Evolutionary conservation across 2,797 vertebrate species (phyloP).

Genomic region (Lepus oiostolus): DNA sequence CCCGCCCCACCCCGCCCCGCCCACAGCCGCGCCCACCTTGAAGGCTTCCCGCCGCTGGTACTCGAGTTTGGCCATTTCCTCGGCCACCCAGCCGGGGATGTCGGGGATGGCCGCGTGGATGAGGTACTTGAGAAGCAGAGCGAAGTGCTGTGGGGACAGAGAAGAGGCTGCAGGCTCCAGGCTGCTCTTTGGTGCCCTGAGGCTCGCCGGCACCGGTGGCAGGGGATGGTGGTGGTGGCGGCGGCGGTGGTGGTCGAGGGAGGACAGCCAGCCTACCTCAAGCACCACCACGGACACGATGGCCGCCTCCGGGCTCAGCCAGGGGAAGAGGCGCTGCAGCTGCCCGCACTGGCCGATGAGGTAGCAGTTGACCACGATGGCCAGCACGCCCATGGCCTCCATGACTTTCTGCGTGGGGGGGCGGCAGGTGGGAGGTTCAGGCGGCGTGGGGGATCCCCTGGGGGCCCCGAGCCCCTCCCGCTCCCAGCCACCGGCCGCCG

Average conservation of each 20-base stretch:
- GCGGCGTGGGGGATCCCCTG: not conserved
- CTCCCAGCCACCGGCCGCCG: constrained; percentile 85
- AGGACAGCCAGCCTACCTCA: constrained; percentile 90
- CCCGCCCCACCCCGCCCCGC: not conserved
- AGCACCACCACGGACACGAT: constrained; percentile 97
- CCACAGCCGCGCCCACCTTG: constrained; percentile 90
- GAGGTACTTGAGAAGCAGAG: constrained; percentile 96
- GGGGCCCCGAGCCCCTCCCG: not conserved
- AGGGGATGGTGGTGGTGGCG: no score
- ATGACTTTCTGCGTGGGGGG: constrained; percentile 93
- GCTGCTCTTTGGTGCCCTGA: accelerated
- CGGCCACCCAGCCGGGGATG: constrained; percentile 96
- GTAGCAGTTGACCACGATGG: constrained; percentile 98
- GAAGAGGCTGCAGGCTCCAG: not conserved
- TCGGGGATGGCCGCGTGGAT: constrained; percentile 98
- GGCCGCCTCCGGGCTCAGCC: constrained; percentile 96
- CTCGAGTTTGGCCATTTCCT: constrained; percentile 98
- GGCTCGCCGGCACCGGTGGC: no score
- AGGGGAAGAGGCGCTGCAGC: constrained; percentile 96
- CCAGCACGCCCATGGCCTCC: constrained; percentile 97
- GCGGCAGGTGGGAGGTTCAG: not conserved
- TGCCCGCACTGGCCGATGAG: constrained; percentile 98
- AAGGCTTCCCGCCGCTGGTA: constrained; percentile 98
- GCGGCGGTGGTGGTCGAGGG: no score
- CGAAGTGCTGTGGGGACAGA: constrained; percentile 92